Base-by-base conservation (phyloP, 1,140 invertebrate genomes). In the Philaenus spumarius region DNA sequence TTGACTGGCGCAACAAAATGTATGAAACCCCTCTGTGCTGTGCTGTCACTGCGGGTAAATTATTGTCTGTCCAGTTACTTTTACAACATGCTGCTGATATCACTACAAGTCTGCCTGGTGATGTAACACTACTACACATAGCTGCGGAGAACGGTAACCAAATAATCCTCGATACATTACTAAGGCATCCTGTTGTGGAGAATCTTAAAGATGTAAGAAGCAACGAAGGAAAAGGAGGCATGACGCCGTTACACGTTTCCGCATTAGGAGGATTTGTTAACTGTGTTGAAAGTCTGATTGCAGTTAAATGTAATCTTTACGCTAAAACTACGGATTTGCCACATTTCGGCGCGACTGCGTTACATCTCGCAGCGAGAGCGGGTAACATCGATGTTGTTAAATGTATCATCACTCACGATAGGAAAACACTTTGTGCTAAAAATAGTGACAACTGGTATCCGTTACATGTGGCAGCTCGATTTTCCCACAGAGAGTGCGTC, bases 191-290 rank as follows among this genome's bases (percentile, higher is more conserved):
- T 67, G 57, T 58, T 42, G 58, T 48, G 62, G 15, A 65, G 62
- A 23, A 20, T 67, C 70, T 69, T 68, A 72, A 45, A 71, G 72
- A 60, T 59, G 56, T 63, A 15, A 47, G 68, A 62, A 71, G 66
- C 34, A 59, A 63, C 15, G 53, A 61, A 2, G 68, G 70, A 64
- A 64, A 56, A 59, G 66, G 63, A 1, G 78, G 76, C n/a, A 71
- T 74, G 59, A 78, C 83, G 2, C 80, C 86, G 0, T 71, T 89
- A 23, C 86, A 89, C 73, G 76, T 83, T 22, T 85, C 86, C 15
- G 83, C 84, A 2, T 71, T 74, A 35, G 78, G 82, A 64, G 85
- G 87, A 23, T 79, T 84, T 64, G 64, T 76, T 6, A 76, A 80
- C 2, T 80, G 86, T 40, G 73, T 86, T 4, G 75, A 84, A 63